Conservation (phyloP, 2,797 vertebrate species). For the Artibeus lituratus region DNA sequence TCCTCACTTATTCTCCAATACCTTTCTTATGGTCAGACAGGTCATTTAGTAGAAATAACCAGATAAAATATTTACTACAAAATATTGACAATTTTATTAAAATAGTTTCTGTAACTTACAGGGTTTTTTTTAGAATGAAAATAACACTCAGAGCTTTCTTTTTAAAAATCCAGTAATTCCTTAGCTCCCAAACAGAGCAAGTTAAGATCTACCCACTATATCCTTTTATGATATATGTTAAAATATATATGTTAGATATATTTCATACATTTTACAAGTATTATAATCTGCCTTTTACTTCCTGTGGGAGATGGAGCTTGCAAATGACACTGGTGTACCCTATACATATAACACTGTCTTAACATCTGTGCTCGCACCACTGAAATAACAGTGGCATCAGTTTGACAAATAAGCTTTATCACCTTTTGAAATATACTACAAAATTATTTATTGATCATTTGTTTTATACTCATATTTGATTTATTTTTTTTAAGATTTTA, state of each 20-base stretch:
- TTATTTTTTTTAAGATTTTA: no score
- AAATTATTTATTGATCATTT: background rate
- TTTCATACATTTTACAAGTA: background rate
- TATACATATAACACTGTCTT: background rate
- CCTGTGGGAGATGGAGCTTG: background rate
- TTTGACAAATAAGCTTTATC: background rate
- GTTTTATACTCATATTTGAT: background rate
- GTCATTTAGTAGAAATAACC: conserved; percentile 28
- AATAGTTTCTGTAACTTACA: background rate
- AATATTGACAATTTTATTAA: conserved; percentile 18
- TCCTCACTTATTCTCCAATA: background rate
- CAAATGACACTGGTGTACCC: background rate
- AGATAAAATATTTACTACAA: background rate
- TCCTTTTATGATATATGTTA: background rate
- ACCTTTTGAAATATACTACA: conserved; percentile 4
- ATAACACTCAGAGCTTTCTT: background rate
- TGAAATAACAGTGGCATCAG: background rate
- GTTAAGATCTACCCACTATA: background rate
- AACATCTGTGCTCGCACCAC: background rate
- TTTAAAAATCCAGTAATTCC: background rate
- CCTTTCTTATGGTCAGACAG: conserved; percentile 22
- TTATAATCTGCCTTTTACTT: background rate
- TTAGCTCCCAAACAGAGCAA: background rate
- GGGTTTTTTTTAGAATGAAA: conserved; percentile 25
- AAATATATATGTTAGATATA: background rate